A percentile compares a stretch with the other conserved stretches of the same genome.
Evolutionary conservation across 2,113 vertebrate genomes (phyloP).

Genomic region (Notiomystis cincta): DNA sequence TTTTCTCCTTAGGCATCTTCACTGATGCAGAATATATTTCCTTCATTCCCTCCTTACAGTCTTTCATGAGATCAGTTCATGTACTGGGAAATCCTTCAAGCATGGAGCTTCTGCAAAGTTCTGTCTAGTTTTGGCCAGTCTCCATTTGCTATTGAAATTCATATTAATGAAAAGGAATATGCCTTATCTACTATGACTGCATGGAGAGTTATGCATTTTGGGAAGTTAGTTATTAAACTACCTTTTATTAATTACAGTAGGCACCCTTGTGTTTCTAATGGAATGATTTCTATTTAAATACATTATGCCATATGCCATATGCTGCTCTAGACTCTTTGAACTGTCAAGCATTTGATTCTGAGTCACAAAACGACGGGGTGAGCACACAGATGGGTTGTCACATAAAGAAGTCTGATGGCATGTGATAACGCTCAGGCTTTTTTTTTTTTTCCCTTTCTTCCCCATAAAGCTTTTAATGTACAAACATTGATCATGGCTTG

Average conservation of each 20-base stretch:
- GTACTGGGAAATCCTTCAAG: rapidly evolving
- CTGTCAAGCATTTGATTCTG: constrained; percentile 35
- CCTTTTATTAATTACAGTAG: constrained; percentile 29
- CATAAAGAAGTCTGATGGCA: constrained; percentile 49
- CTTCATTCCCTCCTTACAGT: background rate
- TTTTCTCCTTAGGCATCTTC: background rate
- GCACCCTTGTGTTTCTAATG: constrained; percentile 29
- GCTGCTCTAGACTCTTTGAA: constrained; percentile 59
- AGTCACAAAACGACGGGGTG: background rate
- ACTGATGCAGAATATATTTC: background rate
- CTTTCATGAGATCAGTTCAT: background rate
- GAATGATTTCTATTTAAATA: constrained; percentile 58
- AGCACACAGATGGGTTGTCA: constrained; percentile 55
- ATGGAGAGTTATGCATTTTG: background rate
- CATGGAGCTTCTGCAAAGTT: background rate
- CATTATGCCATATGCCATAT: constrained; percentile 45
- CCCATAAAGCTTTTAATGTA: background rate
- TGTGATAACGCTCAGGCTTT: background rate
- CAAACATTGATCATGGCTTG: constrained; percentile 25
- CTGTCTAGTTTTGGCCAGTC: background rate
- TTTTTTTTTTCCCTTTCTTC: background rate
- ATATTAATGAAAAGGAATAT: background rate
- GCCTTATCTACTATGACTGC: background rate
- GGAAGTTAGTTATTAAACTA: background rate
- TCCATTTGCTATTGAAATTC: background rate